Evolutionary conservation across 2,888 invertebrate species (phyloP), one percentile per base, ranked within the genome.

Genomic region (Xestoiulus laeticollis): DNA sequence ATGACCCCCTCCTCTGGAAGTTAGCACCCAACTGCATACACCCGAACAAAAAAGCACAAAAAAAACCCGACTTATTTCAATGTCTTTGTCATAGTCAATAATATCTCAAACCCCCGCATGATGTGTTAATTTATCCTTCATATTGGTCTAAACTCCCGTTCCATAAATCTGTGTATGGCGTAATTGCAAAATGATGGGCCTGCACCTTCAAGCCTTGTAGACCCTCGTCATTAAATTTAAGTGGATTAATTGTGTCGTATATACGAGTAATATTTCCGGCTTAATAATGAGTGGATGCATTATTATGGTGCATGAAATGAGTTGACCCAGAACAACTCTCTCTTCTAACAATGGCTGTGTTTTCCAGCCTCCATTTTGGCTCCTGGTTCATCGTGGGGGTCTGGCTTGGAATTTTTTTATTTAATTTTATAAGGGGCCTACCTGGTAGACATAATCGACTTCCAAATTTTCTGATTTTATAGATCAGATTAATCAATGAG

Each of bases 201-300:
- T 59, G 59, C 59, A 59, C 59, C n/a, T 59, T 59, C n/a, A 8
- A 19, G 19, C 59, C n/a, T n/a, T 38, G 38, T n/a, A 59, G 59
- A 59, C 59, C 59, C 59, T 59, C 59, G 59, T 59, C n/a, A 59
- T 59, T 59, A 59, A 59, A 6, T 59, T 59, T 59, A 59, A 59
- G 59, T 59, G 59, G 59, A n/a, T 59, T 59, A 59, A 59, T 59
- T 59, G n/a, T 59, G 59, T n/a, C 59, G 59, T n/a, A 59, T 59
- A n/a, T 59, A 22, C 48, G n/a, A 59, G 59, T 59, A 59, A 59
- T 59, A 59, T 59, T 59, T 59, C 59, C 59, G 59, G 59, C n/a
- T 59, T 59, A 6, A n/a, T 59, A 59, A 59, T 59, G 59, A 59
- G 59, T 59, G 19, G 59, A 59, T 59, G 59, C n/a, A 59, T 59